Evolutionary conservation across 2,113 vertebrate species (phyloP).

Genomic region (Myiagra hebetior): DNA sequence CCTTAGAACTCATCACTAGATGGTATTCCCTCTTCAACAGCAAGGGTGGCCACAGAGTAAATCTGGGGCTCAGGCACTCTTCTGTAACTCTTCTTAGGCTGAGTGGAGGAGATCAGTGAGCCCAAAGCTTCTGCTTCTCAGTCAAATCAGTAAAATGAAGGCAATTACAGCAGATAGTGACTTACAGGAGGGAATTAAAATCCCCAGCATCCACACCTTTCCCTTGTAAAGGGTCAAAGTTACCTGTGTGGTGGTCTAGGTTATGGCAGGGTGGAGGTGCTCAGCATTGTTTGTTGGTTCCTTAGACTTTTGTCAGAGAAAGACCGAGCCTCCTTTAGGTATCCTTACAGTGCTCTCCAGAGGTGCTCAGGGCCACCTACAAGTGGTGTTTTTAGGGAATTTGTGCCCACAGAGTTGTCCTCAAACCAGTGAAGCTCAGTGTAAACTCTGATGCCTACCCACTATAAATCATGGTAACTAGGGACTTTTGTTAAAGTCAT

Average conservation of each 20-base stretch:
- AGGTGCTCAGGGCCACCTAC: background rate
- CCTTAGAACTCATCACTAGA: background rate
- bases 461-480: background rate
- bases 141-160: background rate
- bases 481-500: background rate
- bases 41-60: background rate
- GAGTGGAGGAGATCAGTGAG: background rate
- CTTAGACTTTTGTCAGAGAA: background rate
- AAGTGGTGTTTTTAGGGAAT: background rate
- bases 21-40: background rate
- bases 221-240: background rate
- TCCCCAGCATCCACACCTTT: background rate
- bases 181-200: background rate
- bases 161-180: background rate
- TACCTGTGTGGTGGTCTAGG: background rate
- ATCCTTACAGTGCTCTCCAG: slow-evolving; percentile 32
- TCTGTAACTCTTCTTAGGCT: background rate
- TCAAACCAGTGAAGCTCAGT: background rate
- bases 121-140: background rate
- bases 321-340: background rate
- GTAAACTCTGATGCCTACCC: background rate
- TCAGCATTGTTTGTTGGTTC: fast-evolving
- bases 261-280: background rate
- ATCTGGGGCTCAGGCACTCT: background rate
- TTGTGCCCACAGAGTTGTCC: background rate